These are phyloP conservation scores for Peromyscus melanophrys DNA, from an alignment of 2,797 vertebrate species.

Conservation along the genomic window DNA sequence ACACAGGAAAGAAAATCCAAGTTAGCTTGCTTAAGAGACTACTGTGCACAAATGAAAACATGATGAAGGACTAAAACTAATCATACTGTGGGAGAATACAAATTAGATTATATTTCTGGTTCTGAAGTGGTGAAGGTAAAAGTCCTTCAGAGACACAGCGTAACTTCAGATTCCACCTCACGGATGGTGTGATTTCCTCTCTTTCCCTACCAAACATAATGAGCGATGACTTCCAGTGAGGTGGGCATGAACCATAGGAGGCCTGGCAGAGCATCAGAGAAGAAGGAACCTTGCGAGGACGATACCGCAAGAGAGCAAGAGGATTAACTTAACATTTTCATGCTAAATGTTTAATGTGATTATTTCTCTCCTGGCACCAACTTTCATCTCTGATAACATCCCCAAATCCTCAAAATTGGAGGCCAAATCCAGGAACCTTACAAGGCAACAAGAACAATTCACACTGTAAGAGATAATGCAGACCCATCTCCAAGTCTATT, in stretches of 20 bases:
- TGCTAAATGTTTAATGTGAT: not conserved
- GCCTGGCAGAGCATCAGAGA: not conserved
- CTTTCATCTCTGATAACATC: not conserved
- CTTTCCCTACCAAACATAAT: not conserved
- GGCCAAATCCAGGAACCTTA: not conserved
- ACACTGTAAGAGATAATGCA: not conserved
- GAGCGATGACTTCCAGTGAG: too few species aligned
- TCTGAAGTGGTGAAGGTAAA: not conserved
- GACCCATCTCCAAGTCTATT: not conserved
- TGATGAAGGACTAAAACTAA: not conserved
- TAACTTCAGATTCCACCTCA: not conserved
- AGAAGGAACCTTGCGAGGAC: not conserved
- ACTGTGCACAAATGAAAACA: not conserved
- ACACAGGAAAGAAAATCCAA: not conserved
- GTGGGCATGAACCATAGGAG: rapidly evolving
- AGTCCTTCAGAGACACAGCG: not conserved
- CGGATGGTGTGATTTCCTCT: rapidly evolving
- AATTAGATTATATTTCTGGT: not conserved
- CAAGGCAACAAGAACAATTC: not conserved
- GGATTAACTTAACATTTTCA: not conserved
- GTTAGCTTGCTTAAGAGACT: not conserved
- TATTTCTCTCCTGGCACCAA: not conserved
- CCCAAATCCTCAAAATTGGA: not conserved
- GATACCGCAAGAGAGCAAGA: not conserved
- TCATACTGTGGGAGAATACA: not conserved